These are phyloP conservation scores for Alligator mississippiensis DNA, from an alignment of 2,113 vertebrate species.

Conservation along the genomic window DNA sequence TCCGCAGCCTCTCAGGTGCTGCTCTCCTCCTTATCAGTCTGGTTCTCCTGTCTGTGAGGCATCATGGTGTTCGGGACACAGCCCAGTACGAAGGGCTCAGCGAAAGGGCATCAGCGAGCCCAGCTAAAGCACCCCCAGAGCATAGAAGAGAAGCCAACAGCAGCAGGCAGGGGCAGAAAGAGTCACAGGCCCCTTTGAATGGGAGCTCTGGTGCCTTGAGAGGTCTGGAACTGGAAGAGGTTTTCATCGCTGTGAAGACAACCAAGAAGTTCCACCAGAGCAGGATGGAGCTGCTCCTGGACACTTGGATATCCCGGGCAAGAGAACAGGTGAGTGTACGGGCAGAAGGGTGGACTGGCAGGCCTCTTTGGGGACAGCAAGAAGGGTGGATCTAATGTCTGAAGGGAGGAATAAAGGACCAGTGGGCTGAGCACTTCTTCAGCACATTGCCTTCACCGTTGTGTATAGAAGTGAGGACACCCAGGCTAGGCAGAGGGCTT, in stretches of 20 bases:
- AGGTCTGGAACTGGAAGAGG: slow-evolving; percentile 74
- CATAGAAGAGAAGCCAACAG: background rate
- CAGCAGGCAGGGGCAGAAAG: background rate
- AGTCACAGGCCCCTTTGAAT: accelerated
- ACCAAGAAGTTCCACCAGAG: slow-evolving; percentile 87
- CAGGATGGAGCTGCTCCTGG: slow-evolving; percentile 87
- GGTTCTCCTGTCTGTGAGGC: slow-evolving; percentile 55
- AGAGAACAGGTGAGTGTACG: slow-evolving; percentile 82
- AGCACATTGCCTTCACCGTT: background rate
- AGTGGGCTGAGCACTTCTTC: background rate
- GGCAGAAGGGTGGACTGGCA: background rate
- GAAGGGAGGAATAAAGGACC: background rate
- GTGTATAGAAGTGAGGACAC: background rate
- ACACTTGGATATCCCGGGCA: slow-evolving; percentile 91
- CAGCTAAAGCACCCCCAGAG: accelerated
- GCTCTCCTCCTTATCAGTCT: slow-evolving; percentile 37
- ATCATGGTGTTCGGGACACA: slow-evolving; percentile 4
- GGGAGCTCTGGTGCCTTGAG: background rate
- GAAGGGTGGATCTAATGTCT: accelerated
- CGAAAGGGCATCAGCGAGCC: background rate
- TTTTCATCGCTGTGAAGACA: slow-evolving; percentile 92
- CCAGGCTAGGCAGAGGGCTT: background rate
- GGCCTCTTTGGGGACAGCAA: accelerated
- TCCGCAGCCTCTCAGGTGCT: slow-evolving; percentile 56
- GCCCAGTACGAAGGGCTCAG: background rate